Evolutionary conservation across 1,140 invertebrate species (phyloP).

Genomic region (Penaeus vannamei): DNA sequence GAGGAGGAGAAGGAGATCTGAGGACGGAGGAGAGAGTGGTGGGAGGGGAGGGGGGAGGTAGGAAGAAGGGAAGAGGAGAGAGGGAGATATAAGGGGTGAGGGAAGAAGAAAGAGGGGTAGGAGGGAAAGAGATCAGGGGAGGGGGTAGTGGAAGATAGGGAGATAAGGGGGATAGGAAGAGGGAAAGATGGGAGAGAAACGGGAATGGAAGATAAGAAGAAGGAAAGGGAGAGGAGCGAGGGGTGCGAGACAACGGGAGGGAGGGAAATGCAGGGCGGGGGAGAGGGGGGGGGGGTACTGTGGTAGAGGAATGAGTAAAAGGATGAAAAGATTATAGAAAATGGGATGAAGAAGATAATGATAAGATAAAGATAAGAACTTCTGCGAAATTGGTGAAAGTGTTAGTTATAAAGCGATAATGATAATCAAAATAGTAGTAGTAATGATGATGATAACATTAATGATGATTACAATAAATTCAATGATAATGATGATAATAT

Average conservation of each 20-base stretch:
- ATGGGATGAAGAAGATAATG: neutral
- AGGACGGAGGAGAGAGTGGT: neutral
- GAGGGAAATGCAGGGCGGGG: neutral
- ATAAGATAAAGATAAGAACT: neutral
- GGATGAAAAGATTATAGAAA: neutral
- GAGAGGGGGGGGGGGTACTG: neutral
- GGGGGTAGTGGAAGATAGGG: neutral
- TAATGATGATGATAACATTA: no score
- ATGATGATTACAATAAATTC: no score
- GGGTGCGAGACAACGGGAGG: neutral
- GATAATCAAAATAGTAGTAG: no score
- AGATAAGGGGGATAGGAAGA: neutral
- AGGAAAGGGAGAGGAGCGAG: neutral
- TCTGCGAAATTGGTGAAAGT: no score
- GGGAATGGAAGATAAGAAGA: neutral
- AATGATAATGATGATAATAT: no score
- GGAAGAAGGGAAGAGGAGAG: slow-evolving; percentile 14
- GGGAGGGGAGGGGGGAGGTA: neutral
- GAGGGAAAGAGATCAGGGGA: slow-evolving; percentile 11
- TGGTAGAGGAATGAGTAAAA: neutral
- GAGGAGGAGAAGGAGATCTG: neutral
- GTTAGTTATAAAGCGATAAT: no score
- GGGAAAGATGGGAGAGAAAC: neutral
- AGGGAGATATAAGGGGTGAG: neutral
- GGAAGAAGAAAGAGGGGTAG: neutral